Evolutionary conservation across 2,888 invertebrate species (phyloP).

Genomic region (Cryptocephalus moraei): DNA sequence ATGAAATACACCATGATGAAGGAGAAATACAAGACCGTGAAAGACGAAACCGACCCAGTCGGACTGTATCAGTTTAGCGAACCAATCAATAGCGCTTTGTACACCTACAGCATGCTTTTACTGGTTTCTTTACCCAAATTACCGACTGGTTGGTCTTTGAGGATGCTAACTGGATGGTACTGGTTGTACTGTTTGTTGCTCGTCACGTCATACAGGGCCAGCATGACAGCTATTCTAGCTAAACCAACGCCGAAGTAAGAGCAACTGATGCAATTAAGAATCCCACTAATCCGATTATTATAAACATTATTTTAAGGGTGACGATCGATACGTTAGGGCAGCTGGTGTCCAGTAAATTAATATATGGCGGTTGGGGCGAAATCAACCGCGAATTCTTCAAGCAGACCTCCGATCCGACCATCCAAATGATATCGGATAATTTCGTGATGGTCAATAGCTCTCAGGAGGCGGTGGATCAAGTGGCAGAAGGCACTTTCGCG

Average conservation of each 20-base stretch:
- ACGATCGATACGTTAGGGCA: slow-evolving; percentile 69
- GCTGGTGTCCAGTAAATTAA: slow-evolving; percentile 53
- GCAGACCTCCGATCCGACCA: slow-evolving; percentile 55
- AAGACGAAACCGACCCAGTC: slow-evolving; percentile 29
- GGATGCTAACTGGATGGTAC: slow-evolving; percentile 77
- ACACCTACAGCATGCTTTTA: slow-evolving; percentile 73
- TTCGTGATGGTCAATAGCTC: slow-evolving; percentile 55
- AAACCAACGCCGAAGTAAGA: slow-evolving; percentile 60
- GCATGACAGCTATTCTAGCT: slow-evolving; percentile 75
- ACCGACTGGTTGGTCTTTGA: slow-evolving; percentile 69
- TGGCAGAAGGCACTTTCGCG: slow-evolving; percentile 61
- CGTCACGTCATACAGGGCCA: slow-evolving; percentile 71
- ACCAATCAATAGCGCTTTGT: slow-evolving; percentile 61
- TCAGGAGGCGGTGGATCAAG: slow-evolving; percentile 52
- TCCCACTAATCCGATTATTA: too few species aligned
- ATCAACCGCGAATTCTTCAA: slow-evolving; percentile 62
- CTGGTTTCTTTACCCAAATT: slow-evolving; percentile 68
- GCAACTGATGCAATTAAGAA: neutral
- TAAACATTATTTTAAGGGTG: slow-evolving; percentile 42
- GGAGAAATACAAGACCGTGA: slow-evolving; percentile 23
- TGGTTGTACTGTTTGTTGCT: slow-evolving; percentile 76
- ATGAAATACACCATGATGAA: slow-evolving; percentile 29
- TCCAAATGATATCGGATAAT: slow-evolving; percentile 55
- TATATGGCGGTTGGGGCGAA: slow-evolving; percentile 62
- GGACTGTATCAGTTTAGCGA: slow-evolving; percentile 64